Conservation (phyloP, 2,888 invertebrate genomes). For the Drosophila emarginata region DNA sequence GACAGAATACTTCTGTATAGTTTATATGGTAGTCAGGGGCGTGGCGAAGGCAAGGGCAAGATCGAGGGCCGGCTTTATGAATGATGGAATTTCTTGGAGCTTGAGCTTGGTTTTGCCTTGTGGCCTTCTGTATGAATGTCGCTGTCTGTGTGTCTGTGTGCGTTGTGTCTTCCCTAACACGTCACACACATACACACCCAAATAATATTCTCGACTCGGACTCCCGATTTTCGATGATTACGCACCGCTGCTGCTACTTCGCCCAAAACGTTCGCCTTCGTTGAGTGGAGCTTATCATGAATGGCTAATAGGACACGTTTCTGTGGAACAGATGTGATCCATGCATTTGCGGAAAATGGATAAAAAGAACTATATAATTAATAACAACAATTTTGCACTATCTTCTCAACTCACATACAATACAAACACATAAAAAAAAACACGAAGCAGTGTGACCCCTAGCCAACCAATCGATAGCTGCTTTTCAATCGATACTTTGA, state of each 20-base stretch:
- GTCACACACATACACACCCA: constrained; percentile 79
- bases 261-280: constrained; percentile 45
- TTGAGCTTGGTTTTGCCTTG: constrained; percentile 15
- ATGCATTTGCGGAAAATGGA: constrained; percentile 69
- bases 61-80: constrained; percentile 32
- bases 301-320: constrained; percentile 57
- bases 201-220: constrained; percentile 17
- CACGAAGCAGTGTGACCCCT: constrained; percentile 24
- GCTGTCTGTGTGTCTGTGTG: constrained; percentile 29
- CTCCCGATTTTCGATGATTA: constrained; percentile 67
- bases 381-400: constrained; percentile 77
- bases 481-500: neutral
- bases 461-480: neutral
- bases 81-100: constrained; percentile 6
- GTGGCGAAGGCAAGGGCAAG: neutral
- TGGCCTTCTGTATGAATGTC: constrained; percentile 19
- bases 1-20: neutral
- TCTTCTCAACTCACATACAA: constrained; percentile 61
- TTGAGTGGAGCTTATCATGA: constrained; percentile 57
- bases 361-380: constrained; percentile 59
- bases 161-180: constrained; percentile 65
- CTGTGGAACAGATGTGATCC: constrained; percentile 57
- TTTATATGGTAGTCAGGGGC: neutral
- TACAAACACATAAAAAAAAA: constrained; percentile 18
- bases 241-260: constrained; percentile 45